These are phyloP conservation scores for Lasioglossum vierecki DNA, from an alignment of 2,888 invertebrate genomes.

Conservation along the genomic window DNA sequence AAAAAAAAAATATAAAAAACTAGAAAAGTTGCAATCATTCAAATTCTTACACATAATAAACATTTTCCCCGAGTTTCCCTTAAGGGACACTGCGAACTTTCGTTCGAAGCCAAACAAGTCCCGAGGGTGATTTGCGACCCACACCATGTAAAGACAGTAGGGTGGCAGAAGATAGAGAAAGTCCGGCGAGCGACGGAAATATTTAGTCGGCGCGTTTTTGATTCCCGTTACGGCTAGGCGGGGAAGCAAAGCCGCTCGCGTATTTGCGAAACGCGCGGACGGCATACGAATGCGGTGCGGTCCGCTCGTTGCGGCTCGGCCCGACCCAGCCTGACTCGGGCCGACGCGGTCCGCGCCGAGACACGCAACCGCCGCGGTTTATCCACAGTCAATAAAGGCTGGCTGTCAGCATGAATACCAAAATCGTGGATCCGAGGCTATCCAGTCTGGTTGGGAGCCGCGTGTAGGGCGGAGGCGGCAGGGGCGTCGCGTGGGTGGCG, in stretches of 20 bases:
- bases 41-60: no score
- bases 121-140: background rate
- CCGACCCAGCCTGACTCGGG: no score
- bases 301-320: slow-evolving; percentile 20
- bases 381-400: slow-evolving; percentile 82
- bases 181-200: slow-evolving; percentile 49
- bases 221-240: slow-evolving; percentile 59
- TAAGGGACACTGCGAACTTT: background rate
- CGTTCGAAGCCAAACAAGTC: background rate
- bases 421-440: slow-evolving; percentile 69
- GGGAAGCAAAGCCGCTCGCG: slow-evolving; percentile 70
- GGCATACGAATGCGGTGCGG: slow-evolving; percentile 68
- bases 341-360: slow-evolving; percentile 10
- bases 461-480: background rate
- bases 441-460: slow-evolving; percentile 24
- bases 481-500: slow-evolving; percentile 4
- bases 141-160: background rate
- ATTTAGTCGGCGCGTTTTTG: slow-evolving; percentile 61
- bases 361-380: slow-evolving; percentile 74
- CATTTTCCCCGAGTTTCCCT: no score
- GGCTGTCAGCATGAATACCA: slow-evolving; percentile 81
- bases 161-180: background rate
- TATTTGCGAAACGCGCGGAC: slow-evolving; percentile 68
- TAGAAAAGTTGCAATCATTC: no score
- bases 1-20: no score